Conservation (phyloP, 2,888 invertebrate genomes). For the Temnothorax unifasciatus region DNA sequence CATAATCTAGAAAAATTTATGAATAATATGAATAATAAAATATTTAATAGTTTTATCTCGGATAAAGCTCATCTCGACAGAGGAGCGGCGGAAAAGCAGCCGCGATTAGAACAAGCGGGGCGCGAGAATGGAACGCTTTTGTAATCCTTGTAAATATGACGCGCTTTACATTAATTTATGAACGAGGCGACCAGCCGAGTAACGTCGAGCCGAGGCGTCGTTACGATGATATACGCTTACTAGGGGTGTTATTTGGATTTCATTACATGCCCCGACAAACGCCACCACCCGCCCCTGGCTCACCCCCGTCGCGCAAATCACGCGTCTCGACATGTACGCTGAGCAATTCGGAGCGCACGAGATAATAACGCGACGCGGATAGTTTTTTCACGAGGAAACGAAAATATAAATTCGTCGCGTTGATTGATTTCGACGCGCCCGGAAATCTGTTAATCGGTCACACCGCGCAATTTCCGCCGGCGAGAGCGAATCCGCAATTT, state of each 20-base stretch:
- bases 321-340: constrained; percentile 8
- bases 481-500: constrained; percentile 34
- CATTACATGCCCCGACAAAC: constrained; percentile 71
- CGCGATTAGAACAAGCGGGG: constrained; percentile 32
- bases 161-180: constrained; percentile 77
- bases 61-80: constrained; percentile 11
- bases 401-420: constrained; percentile 1
- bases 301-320: constrained; percentile 4
- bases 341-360: background rate
- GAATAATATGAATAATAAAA: constrained; percentile 10
- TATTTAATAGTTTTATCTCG: background rate
- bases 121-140: constrained; percentile 52
- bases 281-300: constrained; percentile 13
- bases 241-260: constrained; percentile 78
- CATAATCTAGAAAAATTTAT: background rate
- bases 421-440: constrained; percentile 21
- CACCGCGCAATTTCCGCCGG: constrained; percentile 25
- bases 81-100: constrained; percentile 34
- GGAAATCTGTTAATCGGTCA: constrained; percentile 46
- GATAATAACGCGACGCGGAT: constrained; percentile 8
- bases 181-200: constrained; percentile 61
- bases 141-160: constrained; percentile 74
- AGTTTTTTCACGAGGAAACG: background rate
- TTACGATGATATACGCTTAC: constrained; percentile 76
- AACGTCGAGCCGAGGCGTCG: constrained; percentile 69